phyloP scores from a whole-genome alignment of 2,888 invertebrate species.

The Stenotaenia linearis region DNA sequence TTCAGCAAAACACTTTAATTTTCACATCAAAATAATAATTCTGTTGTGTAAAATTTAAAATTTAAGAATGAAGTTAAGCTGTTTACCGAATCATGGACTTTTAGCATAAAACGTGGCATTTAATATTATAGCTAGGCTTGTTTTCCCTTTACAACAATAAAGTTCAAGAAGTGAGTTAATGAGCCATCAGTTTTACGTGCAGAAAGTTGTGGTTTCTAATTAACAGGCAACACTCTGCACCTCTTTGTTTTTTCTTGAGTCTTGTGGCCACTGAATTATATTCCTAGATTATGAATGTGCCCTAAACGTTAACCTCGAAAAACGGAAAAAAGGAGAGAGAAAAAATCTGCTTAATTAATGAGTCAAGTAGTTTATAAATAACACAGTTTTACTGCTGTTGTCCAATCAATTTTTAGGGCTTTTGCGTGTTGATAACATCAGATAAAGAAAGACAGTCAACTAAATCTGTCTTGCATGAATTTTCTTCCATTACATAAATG shows the following conservation, averaged over 20 bases:
- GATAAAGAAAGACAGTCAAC: background rate
- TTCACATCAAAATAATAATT: no score
- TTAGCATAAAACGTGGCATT: background rate
- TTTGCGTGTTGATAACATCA: background rate
- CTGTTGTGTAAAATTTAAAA: no score
- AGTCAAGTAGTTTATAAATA: background rate
- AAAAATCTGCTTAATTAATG: background rate
- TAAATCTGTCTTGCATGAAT: background rate
- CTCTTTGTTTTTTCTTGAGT: background rate
- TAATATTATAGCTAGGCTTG: background rate
- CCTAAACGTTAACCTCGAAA: background rate
- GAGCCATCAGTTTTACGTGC: background rate
- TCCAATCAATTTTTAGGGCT: background rate
- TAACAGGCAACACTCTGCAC: background rate
- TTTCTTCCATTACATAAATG: background rate
- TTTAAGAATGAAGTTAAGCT: no score
- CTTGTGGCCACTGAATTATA: background rate
- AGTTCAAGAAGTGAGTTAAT: background rate
- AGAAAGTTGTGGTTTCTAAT: background rate
- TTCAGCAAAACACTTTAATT: no score
- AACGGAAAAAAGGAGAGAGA: background rate
- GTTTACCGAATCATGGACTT: no score
- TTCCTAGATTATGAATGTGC: background rate
- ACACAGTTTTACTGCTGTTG: background rate
- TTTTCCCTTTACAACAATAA: background rate